A percentile compares a stretch with the other conserved stretches of the same genome.
Evolutionary conservation across 35 echinoderm and acorn worm species (phyloP).

Genomic region (Ophiothrix spiculata): DNA sequence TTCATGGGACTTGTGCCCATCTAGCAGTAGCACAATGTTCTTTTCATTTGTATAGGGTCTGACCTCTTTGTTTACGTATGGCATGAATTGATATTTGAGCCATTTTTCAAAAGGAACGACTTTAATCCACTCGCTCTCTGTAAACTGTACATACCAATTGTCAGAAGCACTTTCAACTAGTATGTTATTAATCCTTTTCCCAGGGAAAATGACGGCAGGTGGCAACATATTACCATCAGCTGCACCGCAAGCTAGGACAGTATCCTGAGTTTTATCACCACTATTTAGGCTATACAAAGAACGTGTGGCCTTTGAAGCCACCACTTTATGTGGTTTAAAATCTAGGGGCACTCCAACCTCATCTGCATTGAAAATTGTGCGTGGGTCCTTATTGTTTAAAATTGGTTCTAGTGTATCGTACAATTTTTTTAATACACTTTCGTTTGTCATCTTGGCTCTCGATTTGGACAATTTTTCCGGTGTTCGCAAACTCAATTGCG

Average conservation of each 20-base stretch:
- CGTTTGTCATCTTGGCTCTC: background rate
- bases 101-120: background rate
- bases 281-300: background rate
- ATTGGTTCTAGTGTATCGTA: background rate
- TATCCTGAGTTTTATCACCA: background rate
- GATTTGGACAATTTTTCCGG: background rate
- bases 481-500: background rate
- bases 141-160: background rate
- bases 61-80: background rate
- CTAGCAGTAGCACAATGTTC: background rate
- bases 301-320: background rate
- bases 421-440: background rate
- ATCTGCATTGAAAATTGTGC: background rate
- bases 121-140: background rate
- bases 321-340: conserved; percentile 1
- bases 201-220: background rate
- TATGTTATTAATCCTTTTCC: background rate
- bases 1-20: background rate
- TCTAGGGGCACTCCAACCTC: background rate
- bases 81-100: background rate
- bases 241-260: background rate
- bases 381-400: background rate
- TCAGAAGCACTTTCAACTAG: background rate
- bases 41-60: background rate
- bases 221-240: background rate